Evolutionary conservation across 2,888 invertebrate species (phyloP), one percentile per base, ranked within the genome.

Genomic region (Clitarchus hookeri): DNA sequence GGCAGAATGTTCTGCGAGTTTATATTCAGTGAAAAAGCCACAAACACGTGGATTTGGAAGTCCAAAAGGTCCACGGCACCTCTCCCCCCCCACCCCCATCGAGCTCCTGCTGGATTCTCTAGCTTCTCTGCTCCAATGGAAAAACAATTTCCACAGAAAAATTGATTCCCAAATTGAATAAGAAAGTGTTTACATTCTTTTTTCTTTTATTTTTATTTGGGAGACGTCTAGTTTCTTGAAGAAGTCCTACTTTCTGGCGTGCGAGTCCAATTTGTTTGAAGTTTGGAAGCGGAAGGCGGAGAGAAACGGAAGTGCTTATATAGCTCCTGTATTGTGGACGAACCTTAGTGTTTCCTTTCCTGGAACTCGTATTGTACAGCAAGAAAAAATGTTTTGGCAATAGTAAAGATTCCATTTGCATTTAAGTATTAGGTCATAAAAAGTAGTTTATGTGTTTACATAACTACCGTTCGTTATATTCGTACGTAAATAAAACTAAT

Each of bases 21-120:
- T 65, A 65, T 65, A 65, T 65, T 65, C 65, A 65, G n/a, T 23
- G 65, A 65, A 23, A 65, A 65, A 65, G 65, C 65, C 65, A n/a
- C 65, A n/a, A 65, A n/a, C 65, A n/a, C 65, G n/a, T 65, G n/a
- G 65, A 65, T 65, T 65, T 65, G 65, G 65, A 65, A 65, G 65
- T 65, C 65, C 65, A 65, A 65, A 65, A 65, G 65, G 65, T 65
- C 23, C 65, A 23, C 3, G 13, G 16, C n/a, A n/a, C n/a, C n/a
- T n/a, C n/a, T n/a, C n/a, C n/a, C n/a, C 0, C n/a, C 65, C 65
- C 65, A 12, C 65, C 65, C 65, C n/a, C 1, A 1, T 19, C 16
- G 0, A 1, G 23, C 65, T 9, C 65, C 19, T 19, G 0, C 65
- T 1, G 1, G 8, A 11, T 23, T 65, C 65, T 65, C 65, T 23